phyloP scores from a whole-genome alignment of 2,113 vertebrate genomes.

The Synodontis membranacea region DNA sequence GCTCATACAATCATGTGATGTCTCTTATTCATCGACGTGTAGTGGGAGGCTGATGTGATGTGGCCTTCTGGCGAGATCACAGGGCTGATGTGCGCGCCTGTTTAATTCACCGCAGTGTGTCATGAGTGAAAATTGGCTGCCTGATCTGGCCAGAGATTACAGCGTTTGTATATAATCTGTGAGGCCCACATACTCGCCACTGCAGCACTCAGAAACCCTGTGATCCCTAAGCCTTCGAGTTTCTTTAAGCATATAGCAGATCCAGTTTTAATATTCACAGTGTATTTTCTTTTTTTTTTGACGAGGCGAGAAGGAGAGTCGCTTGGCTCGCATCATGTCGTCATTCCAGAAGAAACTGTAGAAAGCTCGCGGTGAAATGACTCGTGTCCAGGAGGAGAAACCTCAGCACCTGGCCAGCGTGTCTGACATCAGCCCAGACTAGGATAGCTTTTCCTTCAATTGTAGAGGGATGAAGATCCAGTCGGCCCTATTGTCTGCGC shows the following conservation, averaged over 20 bases:
- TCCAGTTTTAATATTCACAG: constrained; percentile 12
- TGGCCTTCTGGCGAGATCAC: constrained; percentile 11
- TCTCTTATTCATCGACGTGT: constrained; percentile 20
- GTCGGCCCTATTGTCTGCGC: constrained; percentile 67
- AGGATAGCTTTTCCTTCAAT: constrained; percentile 72
- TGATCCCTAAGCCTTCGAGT: background rate
- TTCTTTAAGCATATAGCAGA: background rate
- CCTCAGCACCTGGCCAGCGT: constrained; percentile 62
- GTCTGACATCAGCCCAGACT: constrained; percentile 64
- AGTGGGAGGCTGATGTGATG: background rate
- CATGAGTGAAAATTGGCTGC: constrained; percentile 64
- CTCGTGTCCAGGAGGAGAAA: constrained; percentile 61
- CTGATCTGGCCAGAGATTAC: constrained; percentile 65
- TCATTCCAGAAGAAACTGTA: constrained; percentile 1
- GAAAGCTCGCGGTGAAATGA: constrained; percentile 29
- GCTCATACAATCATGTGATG: background rate
- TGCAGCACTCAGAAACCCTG: background rate
- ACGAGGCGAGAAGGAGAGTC: constrained; percentile 3
- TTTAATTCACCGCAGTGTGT: constrained; percentile 60
- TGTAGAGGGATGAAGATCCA: constrained; percentile 67
- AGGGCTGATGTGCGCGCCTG: constrained; percentile 19
- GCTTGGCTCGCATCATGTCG: constrained; percentile 49
- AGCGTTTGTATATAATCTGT: constrained; percentile 65
- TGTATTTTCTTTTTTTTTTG: background rate
- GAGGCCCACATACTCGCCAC: constrained; percentile 52